Evolutionary conservation across 1,140 invertebrate genomes (phyloP).

Genomic region (Drosophila burlai): DNA sequence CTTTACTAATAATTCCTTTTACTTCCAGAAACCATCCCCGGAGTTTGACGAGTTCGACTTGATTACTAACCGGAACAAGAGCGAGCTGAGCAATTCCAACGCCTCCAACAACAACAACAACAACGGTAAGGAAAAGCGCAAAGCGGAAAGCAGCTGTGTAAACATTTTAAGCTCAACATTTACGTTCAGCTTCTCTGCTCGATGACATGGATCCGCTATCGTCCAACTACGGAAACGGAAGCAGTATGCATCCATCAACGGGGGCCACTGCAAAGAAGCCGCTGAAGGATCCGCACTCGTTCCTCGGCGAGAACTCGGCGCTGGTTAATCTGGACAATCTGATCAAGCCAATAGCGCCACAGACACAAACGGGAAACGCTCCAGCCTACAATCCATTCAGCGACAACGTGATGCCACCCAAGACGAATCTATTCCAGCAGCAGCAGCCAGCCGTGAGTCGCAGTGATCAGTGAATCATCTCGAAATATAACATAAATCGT

Average conservation of each 20-base stretch:
- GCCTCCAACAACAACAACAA: constrained; percentile 85
- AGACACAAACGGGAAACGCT: constrained; percentile 59
- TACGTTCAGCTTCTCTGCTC: constrained; percentile 70
- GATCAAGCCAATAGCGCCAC: constrained; percentile 88
- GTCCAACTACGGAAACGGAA: constrained; percentile 65
- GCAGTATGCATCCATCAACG: constrained; percentile 65
- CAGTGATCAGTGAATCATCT: not conserved
- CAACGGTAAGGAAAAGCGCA: constrained; percentile 67
- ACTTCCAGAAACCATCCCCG: constrained; percentile 85
- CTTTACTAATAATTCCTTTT: not conserved
- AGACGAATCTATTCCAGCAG: constrained; percentile 85
- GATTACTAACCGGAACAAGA: constrained; percentile 89
- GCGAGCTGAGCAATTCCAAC: constrained; percentile 78
- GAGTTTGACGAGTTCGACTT: constrained; percentile 94
- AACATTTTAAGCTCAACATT: not conserved
- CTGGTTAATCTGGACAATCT: constrained; percentile 98
- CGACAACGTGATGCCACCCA: constrained; percentile 81
- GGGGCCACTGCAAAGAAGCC: constrained; percentile 83
- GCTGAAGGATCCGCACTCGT: constrained; percentile 95
- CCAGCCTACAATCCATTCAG: constrained; percentile 85
- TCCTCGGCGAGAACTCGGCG: constrained; percentile 96
- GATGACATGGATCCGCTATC: constrained; percentile 84
- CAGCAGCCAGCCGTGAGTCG: constrained; percentile 84
- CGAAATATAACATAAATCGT: no score
- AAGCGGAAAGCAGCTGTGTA: not conserved